These are phyloP conservation scores for Onychomys leucogaster DNA, from an alignment of 2,797 vertebrate genomes.

Conservation along the genomic window DNA sequence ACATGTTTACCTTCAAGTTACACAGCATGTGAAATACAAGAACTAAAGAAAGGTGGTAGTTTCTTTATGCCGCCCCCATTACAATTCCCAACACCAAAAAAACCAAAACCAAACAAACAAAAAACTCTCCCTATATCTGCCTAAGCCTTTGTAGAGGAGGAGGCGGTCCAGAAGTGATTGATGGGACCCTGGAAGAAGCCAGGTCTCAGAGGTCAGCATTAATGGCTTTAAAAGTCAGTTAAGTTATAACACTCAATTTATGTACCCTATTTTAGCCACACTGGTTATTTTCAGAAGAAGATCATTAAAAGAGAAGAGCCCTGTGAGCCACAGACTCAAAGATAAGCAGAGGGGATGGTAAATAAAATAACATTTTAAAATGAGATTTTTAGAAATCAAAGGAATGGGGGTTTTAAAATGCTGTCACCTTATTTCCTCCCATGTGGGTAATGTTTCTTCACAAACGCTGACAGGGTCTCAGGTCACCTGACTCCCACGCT, in stretches of 20 bases:
- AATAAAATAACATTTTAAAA: slow-evolving; percentile 53
- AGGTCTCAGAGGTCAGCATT: slow-evolving; percentile 71
- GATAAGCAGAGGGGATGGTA: slow-evolving; percentile 20
- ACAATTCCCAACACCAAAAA: slow-evolving; percentile 41
- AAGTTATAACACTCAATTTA: slow-evolving; percentile 75
- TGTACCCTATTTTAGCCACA: slow-evolving; percentile 59
- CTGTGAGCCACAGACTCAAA: slow-evolving; percentile 48
- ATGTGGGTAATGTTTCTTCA: neutral
- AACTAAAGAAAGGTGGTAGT: neutral
- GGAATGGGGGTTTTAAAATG: slow-evolving; percentile 6
- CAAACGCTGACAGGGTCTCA: slow-evolving; percentile 6
- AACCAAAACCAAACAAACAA: too few relatives aligned
- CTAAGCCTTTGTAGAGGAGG: neutral
- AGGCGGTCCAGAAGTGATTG: slow-evolving; percentile 51
- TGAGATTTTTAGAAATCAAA: slow-evolving; percentile 29
- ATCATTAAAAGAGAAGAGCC: slow-evolving; percentile 60
- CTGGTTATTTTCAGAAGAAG: slow-evolving; percentile 73
- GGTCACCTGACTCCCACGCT: neutral
- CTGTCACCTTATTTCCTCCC: neutral
- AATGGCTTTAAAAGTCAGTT: slow-evolving; percentile 77
- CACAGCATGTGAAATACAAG: slow-evolving; percentile 40
- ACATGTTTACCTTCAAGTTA: neutral
- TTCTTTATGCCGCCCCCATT: neutral
- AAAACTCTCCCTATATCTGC: slow-evolving; percentile 43
- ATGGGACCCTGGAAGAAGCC: slow-evolving; percentile 62